A percentile compares a stretch with the other conserved stretches of the same genome.
Evolutionary conservation across 2,888 invertebrate species (phyloP).

Genomic region (Sinelater perroti): DNA sequence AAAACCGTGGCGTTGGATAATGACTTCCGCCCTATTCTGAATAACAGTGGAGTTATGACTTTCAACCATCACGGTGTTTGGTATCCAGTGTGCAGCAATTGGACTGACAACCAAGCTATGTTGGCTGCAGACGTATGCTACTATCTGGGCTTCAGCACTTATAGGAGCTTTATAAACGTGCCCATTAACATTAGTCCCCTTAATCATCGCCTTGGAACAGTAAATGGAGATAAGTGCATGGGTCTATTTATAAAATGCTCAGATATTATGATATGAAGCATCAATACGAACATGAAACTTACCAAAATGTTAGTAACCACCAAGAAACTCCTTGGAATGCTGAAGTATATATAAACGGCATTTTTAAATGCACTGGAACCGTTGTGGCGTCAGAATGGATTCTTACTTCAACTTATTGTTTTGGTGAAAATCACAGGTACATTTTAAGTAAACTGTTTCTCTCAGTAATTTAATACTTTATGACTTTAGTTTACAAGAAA

Average conservation of each 20-base stretch:
- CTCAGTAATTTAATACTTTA: no score
- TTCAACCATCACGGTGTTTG: conserved; percentile 70
- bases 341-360: conserved; percentile 75
- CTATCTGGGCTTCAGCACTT: conserved; percentile 71
- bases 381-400: conserved; percentile 75
- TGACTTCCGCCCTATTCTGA: conserved; percentile 69
- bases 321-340: conserved; percentile 74
- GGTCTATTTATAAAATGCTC: conserved; percentile 67
- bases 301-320: conserved; percentile 21
- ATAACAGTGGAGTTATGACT: conserved; percentile 70
- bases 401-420: conserved; percentile 64
- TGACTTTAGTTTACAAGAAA: no score
- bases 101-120: conserved; percentile 60
- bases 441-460: conserved; percentile 38
- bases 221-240: conserved; percentile 56
- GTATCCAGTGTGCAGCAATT: conserved; percentile 70
- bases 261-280: conserved; percentile 58
- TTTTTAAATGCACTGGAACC: conserved; percentile 74
- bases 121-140: conserved; percentile 70
- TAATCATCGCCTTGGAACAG: not conserved
- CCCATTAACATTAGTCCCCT: not conserved
- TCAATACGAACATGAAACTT: not conserved
- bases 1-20: conserved; percentile 67
- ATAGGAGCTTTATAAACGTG: conserved; percentile 44
- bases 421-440: conserved; percentile 58